phyloP scores from a whole-genome alignment of 1,140 invertebrate species.

The Sinella curviseta region DNA sequence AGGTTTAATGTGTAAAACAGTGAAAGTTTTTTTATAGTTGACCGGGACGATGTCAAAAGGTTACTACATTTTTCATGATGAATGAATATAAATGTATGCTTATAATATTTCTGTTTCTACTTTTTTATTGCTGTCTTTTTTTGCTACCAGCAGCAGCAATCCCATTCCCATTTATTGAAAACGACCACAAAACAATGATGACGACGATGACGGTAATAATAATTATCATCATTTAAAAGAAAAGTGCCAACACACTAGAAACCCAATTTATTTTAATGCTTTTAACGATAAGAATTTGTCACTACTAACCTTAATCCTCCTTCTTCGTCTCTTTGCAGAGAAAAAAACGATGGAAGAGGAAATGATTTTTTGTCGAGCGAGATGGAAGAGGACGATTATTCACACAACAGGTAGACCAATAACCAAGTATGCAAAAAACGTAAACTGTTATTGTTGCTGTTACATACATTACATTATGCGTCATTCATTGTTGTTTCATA shows the following conservation, averaged over 20 bases:
- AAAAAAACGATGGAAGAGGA: background rate
- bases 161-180: too few species aligned
- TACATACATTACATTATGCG: background rate
- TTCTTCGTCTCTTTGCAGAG: too few species aligned
- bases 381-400: background rate
- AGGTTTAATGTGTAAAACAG: too few species aligned
- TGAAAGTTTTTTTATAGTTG: constrained; percentile 10
- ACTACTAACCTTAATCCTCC: constrained; percentile 7
- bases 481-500: background rate
- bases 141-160: too few species aligned
- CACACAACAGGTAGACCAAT: background rate
- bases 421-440: background rate
- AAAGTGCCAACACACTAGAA: too few species aligned
- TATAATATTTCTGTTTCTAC: background rate
- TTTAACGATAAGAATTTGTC: background rate
- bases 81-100: too few species aligned
- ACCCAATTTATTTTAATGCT: background rate
- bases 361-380: background rate
- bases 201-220: too few species aligned
- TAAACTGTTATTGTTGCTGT: background rate
- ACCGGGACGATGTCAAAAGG: background rate
- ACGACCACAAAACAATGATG: background rate
- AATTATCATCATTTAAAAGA: too few species aligned
- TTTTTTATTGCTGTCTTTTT: background rate
- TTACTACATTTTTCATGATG: background rate